phyloP scores from a whole-genome alignment of 1,140 invertebrate genomes.

The Ostrea edulis region DNA sequence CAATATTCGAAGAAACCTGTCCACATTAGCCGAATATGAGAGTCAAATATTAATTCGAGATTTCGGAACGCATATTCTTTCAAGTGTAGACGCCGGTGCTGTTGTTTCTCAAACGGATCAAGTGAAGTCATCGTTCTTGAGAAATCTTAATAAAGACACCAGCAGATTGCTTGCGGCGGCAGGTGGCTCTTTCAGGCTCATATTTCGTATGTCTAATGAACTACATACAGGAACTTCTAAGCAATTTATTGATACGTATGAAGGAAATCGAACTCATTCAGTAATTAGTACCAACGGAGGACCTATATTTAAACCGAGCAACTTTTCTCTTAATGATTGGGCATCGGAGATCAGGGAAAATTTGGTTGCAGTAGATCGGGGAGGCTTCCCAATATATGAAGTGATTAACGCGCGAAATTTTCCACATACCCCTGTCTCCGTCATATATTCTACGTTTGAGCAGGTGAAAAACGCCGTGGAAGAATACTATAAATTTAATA shows the following conservation, averaged over 20 bases:
- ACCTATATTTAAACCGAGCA: constrained; percentile 46
- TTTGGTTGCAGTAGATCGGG: constrained; percentile 40
- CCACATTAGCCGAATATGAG: constrained; percentile 62
- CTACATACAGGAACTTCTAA: no score
- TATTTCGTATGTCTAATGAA: constrained; percentile 57
- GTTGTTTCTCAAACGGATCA: constrained; percentile 52
- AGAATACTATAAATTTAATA: constrained; percentile 70
- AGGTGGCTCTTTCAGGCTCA: constrained; percentile 63
- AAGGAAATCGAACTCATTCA: constrained; percentile 60
- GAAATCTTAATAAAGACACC: constrained; percentile 16
- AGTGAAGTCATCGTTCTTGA: constrained; percentile 46
- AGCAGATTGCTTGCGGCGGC: constrained; percentile 42
- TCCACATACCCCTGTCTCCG: neutral
- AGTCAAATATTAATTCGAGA: constrained; percentile 70
- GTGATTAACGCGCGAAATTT: neutral
- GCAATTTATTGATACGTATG: constrained; percentile 49
- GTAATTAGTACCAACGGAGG: constrained; percentile 47
- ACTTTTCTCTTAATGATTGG: constrained; percentile 57
- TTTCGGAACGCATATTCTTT: constrained; percentile 70
- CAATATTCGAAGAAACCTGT: constrained; percentile 61
- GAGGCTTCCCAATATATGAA: neutral
- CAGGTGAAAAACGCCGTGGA: constrained; percentile 48
- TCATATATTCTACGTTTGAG: neutral
- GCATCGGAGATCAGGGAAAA: neutral
- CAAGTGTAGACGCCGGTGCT: constrained; percentile 65